Percentiles rank a stretch among this genome's conserved stretches.
phyloP scores from a whole-genome alignment of 2,797 vertebrate genomes.

The Carapus acus region DNA sequence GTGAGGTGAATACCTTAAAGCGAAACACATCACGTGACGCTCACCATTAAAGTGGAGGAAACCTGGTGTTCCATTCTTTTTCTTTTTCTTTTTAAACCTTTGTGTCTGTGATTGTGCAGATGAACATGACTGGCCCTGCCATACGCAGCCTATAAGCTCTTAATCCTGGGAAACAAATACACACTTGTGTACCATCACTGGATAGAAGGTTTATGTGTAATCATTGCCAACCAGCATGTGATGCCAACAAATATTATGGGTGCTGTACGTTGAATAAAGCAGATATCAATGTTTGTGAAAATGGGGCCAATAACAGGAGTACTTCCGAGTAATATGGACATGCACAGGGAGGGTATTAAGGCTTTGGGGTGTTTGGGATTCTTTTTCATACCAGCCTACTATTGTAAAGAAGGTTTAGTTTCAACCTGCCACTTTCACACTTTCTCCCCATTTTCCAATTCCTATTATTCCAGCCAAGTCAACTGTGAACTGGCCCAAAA shows the following conservation, averaged over 20 bases:
- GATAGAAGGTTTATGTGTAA: constrained; percentile 76
- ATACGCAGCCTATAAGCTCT: constrained; percentile 70
- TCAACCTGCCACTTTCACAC: constrained; percentile 60
- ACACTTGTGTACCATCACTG: constrained; percentile 72
- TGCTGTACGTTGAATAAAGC: constrained; percentile 65
- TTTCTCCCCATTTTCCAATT: constrained; percentile 59
- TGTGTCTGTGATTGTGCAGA: constrained; percentile 32
- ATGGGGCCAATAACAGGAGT: constrained; percentile 51
- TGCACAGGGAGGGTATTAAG: constrained; percentile 49
- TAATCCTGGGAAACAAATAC: constrained; percentile 78
- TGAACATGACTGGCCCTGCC: constrained; percentile 69
- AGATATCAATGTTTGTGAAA: constrained; percentile 63
- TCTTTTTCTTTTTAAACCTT: constrained; percentile 22
- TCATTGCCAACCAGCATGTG: constrained; percentile 71
- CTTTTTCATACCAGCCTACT: constrained; percentile 44
- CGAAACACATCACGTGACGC: constrained; percentile 1
- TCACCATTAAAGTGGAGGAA: too few relatives aligned
- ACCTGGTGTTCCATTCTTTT: too few relatives aligned
- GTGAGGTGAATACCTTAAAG: not conserved
- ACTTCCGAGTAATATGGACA: constrained; percentile 59
- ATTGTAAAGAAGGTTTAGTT: constrained; percentile 64
- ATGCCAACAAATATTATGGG: constrained; percentile 71
- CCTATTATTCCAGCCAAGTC: constrained; percentile 68
- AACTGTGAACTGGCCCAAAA: constrained; percentile 68
- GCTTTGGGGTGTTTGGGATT: constrained; percentile 47